Evolutionary conservation across 92 coral and sea anemone genomes (phyloP), one percentile per base, ranked within the genome.

Genomic region (Epizoanthus stellaris): DNA sequence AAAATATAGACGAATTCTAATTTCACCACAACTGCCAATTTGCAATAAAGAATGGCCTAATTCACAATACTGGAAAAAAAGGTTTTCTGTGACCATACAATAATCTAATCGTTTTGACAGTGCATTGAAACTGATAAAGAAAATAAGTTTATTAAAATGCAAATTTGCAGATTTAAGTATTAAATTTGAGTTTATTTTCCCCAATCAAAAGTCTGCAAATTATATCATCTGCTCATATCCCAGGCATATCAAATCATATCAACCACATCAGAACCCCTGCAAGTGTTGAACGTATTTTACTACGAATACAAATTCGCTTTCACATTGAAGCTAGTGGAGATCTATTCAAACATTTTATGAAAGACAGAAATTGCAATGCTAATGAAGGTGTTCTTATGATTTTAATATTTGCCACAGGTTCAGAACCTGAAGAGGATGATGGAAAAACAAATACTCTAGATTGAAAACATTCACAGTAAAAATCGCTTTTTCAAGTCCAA

Each of bases 141-240:
- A 13, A 38, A 16, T 23, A 0, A 23, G 25, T n/a, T n/a, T 40
- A 43, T 16, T 68, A 67, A 68, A 68, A 68, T 68, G 73, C 52
- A 68, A 68, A 68, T 68, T 38, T 52, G 56, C 56, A 52, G 56
- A 52, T 9, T 52, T 38, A 15, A 36, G 6, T 68, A 38, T 68
- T 25, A 15, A 38, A 25, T 15, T 68, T 68, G 45, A 39, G 20
- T 34, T 67, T 67, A 34, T 36, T 67, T 67, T 36, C 6, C 42
- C 49, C 73, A 67, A 34, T 67, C 71, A 67, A 67, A 17, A 25
- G 71, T 67, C 42, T 34, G n/a, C 71, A 68, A 38, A 68, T 66
- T 16, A 68, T 34, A 20, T 38, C 71, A 67, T 67, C 71, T 67
- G 71, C 43, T 17, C 16, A 25, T 11, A 34, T 36, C 20, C 42